Conservation (phyloP, 2,797 vertebrate genomes). For the Amblyraja radiata region DNA sequence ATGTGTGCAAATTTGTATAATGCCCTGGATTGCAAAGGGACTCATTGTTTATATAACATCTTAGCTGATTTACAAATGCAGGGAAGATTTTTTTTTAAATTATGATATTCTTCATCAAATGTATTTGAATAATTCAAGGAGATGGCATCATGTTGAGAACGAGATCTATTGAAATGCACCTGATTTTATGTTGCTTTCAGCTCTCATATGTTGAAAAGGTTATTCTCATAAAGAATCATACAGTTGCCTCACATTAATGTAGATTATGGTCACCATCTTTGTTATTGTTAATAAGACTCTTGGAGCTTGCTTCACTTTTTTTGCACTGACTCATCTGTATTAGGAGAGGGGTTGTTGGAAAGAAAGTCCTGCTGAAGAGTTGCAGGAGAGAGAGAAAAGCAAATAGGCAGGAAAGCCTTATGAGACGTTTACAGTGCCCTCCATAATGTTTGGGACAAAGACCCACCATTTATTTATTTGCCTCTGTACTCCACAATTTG, state of each 20-base stretch:
- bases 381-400: background rate
- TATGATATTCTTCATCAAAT: background rate
- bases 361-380: background rate
- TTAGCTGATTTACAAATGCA: slow-evolving; percentile 3
- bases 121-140: slow-evolving; percentile 28
- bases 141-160: background rate
- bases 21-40: background rate
- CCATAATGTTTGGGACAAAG: too few species aligned
- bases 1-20: slow-evolving; percentile 7
- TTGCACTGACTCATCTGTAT: background rate
- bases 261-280: background rate
- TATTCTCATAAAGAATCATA: background rate
- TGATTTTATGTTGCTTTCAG: slow-evolving; percentile 9
- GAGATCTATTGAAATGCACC: background rate
- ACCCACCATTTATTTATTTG: too few species aligned
- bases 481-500: too few species aligned
- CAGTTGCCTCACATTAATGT: slow-evolving; percentile 6
- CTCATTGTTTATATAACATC: background rate
- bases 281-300: slow-evolving; percentile 10
- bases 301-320: background rate
- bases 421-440: too few species aligned
- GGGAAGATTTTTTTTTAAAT: background rate
- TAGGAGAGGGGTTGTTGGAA: background rate
- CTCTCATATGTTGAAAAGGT: background rate
- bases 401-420: background rate